Base-by-base conservation (phyloP, 2,113 vertebrate species). In the Centrocercus urophasianus region DNA sequence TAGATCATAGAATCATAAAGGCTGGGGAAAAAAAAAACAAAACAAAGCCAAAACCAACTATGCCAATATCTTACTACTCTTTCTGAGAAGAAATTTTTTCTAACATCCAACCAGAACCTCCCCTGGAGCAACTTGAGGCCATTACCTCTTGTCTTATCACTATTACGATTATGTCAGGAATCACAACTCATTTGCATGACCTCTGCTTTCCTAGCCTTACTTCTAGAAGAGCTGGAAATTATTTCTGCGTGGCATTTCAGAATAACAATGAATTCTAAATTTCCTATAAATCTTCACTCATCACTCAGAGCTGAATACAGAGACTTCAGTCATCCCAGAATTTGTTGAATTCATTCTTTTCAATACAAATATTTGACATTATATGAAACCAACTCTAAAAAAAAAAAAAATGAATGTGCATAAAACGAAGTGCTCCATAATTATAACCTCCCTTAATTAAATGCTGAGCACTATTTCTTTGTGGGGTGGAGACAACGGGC, bases 391-490 rank as follows among this genome's bases (percentile, higher is more conserved):
- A 50, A 27, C 25, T 48, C 45, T 50, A 47, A 40, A 63, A 71
- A 57, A 25, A 61, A 65, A n/a, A 36, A 36, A 65, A n/a, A 36
- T 25, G 65, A 52, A 34, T 2, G 3, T 25, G 43, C 54, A 70
- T 67, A 78, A 75, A 89, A 38, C 30, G 43, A 80, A 59, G 54
- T 91, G 64, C n/a, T 84, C 86, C 80, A 86, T 16, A 48, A 34
- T 60, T 32, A 34, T 34, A 28, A 65, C 40, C 67, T 67, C 86
- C 43, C 45, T 63, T 90, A 69, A 94, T 90, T 83, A 75, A 81
- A 95, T 86, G 92, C 89, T 77, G 75, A 88, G 80, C 34, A 60
- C 19, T 9, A 13, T 80, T 52, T 36, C 85, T n/a, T 77, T 83
- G 75, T 90, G 42, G 24, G 85, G 74, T 66, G 71, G 69, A 83